These are phyloP conservation scores for Stegophylla sp. DNA, from an alignment of 2,888 invertebrate species.

Conservation along the genomic window DNA sequence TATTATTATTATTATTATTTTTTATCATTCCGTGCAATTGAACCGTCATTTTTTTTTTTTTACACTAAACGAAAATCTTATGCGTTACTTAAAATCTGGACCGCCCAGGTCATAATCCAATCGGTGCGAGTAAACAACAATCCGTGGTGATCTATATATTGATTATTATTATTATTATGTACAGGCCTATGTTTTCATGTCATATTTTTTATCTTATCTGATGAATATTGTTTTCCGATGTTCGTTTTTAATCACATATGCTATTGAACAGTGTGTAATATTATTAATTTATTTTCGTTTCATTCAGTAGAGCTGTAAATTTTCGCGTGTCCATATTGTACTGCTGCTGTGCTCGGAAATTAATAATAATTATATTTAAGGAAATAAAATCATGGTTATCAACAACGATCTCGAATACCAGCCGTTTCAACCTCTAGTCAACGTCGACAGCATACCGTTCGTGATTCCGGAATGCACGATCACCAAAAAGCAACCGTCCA, in stretches of 20 bases:
- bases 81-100: constrained; percentile 28
- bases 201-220: constrained; percentile 40
- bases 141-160: too few relatives aligned
- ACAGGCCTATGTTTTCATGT: constrained; percentile 32
- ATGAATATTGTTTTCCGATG: constrained; percentile 35
- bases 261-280: neutral
- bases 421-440: constrained; percentile 46
- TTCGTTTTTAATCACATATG: constrained; percentile 15
- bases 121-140: constrained; percentile 55
- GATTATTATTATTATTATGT: too few relatives aligned
- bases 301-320: neutral
- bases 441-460: constrained; percentile 45
- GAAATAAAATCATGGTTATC: constrained; percentile 42
- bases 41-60: neutral
- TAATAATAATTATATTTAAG: neutral
- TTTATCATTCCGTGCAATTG: neutral
- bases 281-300: constrained; percentile 3
- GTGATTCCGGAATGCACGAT: constrained; percentile 69
- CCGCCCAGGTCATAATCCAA: constrained; percentile 58
- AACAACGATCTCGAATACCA: constrained; percentile 46
- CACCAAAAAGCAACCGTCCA: constrained; percentile 81
- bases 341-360: neutral
- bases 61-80: constrained; percentile 18
- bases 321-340: neutral
- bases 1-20: neutral